These are phyloP conservation scores for Chiroxiphia lanceolata DNA, from an alignment of 2,797 vertebrate genomes.

Conservation along the genomic window DNA sequence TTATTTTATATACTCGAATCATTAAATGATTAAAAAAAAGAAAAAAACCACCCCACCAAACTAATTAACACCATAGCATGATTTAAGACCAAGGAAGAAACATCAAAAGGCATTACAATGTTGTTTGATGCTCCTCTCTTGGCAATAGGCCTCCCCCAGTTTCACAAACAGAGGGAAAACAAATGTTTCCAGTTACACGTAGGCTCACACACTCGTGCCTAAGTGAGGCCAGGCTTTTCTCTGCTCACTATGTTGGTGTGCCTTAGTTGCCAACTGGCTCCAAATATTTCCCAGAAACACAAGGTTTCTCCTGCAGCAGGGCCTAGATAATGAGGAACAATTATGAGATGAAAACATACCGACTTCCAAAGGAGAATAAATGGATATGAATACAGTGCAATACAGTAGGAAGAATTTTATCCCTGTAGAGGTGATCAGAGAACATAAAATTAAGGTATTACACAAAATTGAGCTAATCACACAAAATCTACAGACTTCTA, in stretches of 20 bases:
- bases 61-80: slow-evolving; percentile 53
- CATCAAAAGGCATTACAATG: slow-evolving; percentile 54
- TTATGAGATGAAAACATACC: neutral
- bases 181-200: slow-evolving; percentile 55
- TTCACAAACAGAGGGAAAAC: slow-evolving; percentile 47
- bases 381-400: neutral
- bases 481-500: neutral
- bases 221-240: neutral
- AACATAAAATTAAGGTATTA: neutral
- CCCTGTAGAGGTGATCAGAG: neutral
- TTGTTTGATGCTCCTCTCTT: slow-evolving; percentile 61
- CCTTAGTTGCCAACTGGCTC: neutral
- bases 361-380: neutral
- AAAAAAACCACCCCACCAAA: neutral
- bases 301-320: neutral
- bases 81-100: slow-evolving; percentile 58
- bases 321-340: neutral
- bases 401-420: neutral
- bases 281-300: neutral
- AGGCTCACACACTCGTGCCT: neutral
- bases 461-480: neutral
- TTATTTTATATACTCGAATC: neutral
- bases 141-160: slow-evolving; percentile 39
- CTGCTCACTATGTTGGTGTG: neutral
- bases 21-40: slow-evolving; percentile 31